These are phyloP conservation scores for Ancistrus triradiatus DNA, from an alignment of 2,113 vertebrate genomes.

Conservation along the genomic window DNA sequence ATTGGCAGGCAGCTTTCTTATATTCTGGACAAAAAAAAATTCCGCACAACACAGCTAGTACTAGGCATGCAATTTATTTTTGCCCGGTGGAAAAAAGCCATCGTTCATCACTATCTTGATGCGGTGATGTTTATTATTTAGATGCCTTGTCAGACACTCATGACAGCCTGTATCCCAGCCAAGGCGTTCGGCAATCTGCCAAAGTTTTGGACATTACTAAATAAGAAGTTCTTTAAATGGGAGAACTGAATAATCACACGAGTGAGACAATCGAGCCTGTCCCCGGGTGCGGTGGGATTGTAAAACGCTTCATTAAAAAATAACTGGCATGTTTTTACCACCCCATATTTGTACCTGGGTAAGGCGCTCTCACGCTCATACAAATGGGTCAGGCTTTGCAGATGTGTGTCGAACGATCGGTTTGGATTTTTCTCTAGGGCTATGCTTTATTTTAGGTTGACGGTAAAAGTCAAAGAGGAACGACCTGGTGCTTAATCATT, in stretches of 20 bases:
- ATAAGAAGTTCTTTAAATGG: neutral
- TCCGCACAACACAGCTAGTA: too few relatives aligned
- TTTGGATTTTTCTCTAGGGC: neutral
- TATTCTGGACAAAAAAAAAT: too few relatives aligned
- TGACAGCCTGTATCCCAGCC: neutral
- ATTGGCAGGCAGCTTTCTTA: too few relatives aligned
- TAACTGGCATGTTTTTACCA: neutral
- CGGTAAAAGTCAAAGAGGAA: neutral
- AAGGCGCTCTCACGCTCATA: too few relatives aligned
- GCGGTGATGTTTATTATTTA: conserved; percentile 14
- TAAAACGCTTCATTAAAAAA: neutral
- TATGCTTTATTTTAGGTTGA: neutral
- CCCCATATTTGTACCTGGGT: too few relatives aligned
- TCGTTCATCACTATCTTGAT: neutral
- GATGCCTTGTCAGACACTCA: too few relatives aligned
- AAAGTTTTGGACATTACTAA: neutral
- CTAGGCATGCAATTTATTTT: too few relatives aligned
- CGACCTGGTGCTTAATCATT: too few relatives aligned
- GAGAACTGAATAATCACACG: conserved; percentile 12
- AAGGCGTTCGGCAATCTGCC: conserved; percentile 1
- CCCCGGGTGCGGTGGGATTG: neutral
- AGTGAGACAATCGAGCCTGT: neutral
- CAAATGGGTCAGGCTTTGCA: neutral
- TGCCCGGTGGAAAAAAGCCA: neutral
- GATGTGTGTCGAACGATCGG: neutral